Evolutionary conservation across 2,888 invertebrate species (phyloP), one percentile per base, ranked within the genome.

Genomic region (Ptychoptera contaminata): DNA sequence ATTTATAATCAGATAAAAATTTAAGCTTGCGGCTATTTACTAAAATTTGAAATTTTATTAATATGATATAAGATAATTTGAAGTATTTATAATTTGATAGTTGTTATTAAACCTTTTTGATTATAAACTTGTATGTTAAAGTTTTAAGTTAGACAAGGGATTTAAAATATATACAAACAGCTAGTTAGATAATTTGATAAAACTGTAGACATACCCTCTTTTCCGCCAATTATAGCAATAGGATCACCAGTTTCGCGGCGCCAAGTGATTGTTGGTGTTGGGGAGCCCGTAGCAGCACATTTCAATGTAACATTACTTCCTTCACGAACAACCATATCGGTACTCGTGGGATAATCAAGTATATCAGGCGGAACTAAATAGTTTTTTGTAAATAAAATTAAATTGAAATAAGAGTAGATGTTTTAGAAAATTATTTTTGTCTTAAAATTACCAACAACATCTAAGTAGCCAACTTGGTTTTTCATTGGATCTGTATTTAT

Each of bases 211-310:
- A 65, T 65, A 83, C 82, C 81, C 70, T 79, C 77, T 53, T 74
- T 69, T 44, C 80, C 80, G 55, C 76, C 77, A 48, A 76, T 70
- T 49, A 81, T 62, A 43, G 78, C 75, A 59, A 87, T 85, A 49
- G 76, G 68, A 60, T 80, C 79, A 52, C 81, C 78, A 58, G 80
- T 82, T 67, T 90, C 90, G 54, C 88, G 72, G 57, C 84, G 71
- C 92, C 92, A 93, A 53, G 78, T 82, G 63, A 92, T 87, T 56
- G 77, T 81, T 34, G 92, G 92, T 55, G 76, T 73, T 23, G 92
- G 92, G 43, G 85, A 83, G 49, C 92, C 87, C 40, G 80, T 84
- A 43, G 90, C 91, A 44, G 86, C 84, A 63, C 92, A 92, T 53
- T 79, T 76, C 49, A 93, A 71, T 58, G 85, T 85, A 56, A 91